Evolutionary conservation across 2,113 vertebrate species (phyloP), one percentile per base, ranked within the genome.

Genomic region (Sinosuthora webbiana): DNA sequence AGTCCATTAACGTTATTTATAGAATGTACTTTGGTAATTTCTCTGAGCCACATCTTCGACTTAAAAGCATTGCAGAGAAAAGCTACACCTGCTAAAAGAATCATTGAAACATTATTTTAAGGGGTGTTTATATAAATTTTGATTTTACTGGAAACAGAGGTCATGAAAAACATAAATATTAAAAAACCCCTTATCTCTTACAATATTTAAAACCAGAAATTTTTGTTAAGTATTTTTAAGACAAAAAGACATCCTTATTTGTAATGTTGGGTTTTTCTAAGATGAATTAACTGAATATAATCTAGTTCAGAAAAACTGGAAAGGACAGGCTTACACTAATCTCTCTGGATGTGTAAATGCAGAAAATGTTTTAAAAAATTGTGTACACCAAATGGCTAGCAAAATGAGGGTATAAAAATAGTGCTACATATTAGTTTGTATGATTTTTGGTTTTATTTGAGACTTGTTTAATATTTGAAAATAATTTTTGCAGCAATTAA

Each of bases 391-490:
- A 91, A 76, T 25, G 6, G 7, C 18, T 89, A 60, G 12, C 4
- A 86, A 91, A 90, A 83, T 45, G 19, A 60, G 16, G 16, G 6
- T 30, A n/a, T 33, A 77, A 91, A 88, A 31, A 31, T 37, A 60
- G 20, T 15, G 7, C 8, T 10, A 33, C 5, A 9, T 19, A 28
- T 1, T 4, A 33, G 15, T 33, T 70, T 79, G 7, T 70, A 50
- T 50, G 19, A 9, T 19, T 59, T 92, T 75, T 93, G 21, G 76
- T 93, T 95, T 93, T 93, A 87, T 96, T 96, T 94, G 92, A 94
- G 93, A 63, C 55, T 90, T 87, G 60, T 93, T 95, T 95, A 95
- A 97, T 95, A 98, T 97, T 97, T 96, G 93, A 96, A 97, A 96
- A 97, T 95, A 94, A 52, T 93, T 97, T 78, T 91, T 94, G 47